A percentile compares a stretch with the other conserved stretches of the same genome.
Conservation (phyloP, 2,797 vertebrate species). For the Malacoctenus gilli region DNA sequence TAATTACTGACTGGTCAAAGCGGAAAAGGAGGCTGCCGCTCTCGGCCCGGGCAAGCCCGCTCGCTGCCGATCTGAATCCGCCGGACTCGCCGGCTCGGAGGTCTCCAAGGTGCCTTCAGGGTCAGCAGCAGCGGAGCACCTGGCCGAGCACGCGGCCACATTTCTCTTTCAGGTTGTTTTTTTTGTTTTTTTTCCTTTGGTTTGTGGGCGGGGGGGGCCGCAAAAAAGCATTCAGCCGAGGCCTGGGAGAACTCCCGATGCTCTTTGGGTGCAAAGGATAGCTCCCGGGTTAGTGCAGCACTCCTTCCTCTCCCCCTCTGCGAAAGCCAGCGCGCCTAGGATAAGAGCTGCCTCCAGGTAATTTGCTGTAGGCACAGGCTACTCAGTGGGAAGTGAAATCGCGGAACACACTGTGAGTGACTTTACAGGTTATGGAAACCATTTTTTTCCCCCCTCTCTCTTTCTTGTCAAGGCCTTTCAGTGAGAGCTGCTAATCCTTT, state of each 20-base stretch:
- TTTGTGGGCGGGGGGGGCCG: slow-evolving; percentile 7
- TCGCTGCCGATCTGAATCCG: slow-evolving; percentile 4
- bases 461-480: background rate
- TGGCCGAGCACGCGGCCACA: background rate
- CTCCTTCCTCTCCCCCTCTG: background rate
- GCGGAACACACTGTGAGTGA: background rate
- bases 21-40: slow-evolving; percentile 14
- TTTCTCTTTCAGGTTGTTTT: slow-evolving; percentile 17
- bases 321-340: background rate
- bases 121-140: slow-evolving; percentile 1
- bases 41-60: background rate
- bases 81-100: slow-evolving; percentile 12
- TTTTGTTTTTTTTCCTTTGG: background rate
- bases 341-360: slow-evolving; percentile 7
- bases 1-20: slow-evolving; percentile 5
- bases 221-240: slow-evolving; percentile 5
- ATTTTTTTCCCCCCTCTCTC: no score
- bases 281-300: background rate
- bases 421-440: background rate
- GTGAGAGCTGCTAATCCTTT: background rate
- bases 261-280: slow-evolving; percentile 10
- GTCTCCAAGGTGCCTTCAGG: slow-evolving; percentile 30
- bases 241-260: slow-evolving; percentile 13
- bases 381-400: background rate
- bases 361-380: background rate